Evolutionary conservation across 2,113 vertebrate genomes (phyloP).

Genomic region (Oceanodroma tethys): DNA sequence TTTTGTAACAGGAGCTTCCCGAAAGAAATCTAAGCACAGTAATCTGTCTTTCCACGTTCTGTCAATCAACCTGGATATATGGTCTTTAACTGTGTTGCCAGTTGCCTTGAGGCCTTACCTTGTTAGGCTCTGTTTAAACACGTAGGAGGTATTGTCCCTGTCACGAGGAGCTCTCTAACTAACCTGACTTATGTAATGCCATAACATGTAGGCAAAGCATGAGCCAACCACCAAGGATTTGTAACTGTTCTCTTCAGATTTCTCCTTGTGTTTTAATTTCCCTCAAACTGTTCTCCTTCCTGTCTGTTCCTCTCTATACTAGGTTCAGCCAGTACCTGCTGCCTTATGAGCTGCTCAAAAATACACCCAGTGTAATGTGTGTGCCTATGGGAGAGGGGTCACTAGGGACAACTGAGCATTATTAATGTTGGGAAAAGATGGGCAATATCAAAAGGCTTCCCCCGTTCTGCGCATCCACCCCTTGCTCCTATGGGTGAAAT

Average conservation of each 20-base stretch:
- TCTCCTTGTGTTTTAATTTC: not conserved
- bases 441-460: not conserved
- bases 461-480: not conserved
- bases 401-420: not conserved
- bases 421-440: not conserved
- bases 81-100: not conserved
- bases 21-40: not conserved
- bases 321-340: not conserved
- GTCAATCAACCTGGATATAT: not conserved
- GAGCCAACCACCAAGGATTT: not conserved
- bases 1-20: not conserved
- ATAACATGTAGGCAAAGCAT: not conserved
- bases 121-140: not conserved
- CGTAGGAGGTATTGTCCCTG: not conserved
- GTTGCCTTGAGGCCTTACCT: not conserved
- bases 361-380: not conserved
- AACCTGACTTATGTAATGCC: not conserved
- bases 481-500: not conserved
- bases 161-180: not conserved
- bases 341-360: not conserved
- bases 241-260: not conserved
- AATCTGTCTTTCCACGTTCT: not conserved
- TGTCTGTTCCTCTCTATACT: not conserved
- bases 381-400: not conserved
- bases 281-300: not conserved